phyloP scores from a whole-genome alignment of 2,797 vertebrate species.

The Sparidentex hasta region DNA sequence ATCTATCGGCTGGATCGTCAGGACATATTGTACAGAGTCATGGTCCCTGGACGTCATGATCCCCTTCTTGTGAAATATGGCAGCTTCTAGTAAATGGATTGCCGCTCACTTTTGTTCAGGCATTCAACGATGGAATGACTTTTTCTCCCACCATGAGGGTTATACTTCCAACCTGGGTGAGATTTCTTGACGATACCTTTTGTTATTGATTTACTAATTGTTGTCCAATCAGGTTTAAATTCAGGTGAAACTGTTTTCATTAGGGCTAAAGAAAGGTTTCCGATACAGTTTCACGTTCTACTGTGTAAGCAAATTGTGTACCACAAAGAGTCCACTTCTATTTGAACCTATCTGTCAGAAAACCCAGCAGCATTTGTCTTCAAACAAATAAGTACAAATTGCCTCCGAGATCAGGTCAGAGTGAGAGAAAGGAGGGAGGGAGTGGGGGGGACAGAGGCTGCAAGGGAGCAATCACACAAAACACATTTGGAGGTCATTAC shows the following conservation, averaged over 20 bases:
- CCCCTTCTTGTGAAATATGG: not conserved
- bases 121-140: not conserved
- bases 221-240: not conserved
- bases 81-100: not conserved
- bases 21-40: not conserved
- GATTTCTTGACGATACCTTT: not conserved
- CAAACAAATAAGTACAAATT: constrained; percentile 51
- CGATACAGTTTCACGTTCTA: not conserved
- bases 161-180: no score
- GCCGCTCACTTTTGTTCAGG: not conserved
- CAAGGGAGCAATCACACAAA: constrained; percentile 72
- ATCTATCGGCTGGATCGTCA: no score
- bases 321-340: not conserved
- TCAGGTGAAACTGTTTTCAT: not conserved
- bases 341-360: not conserved
- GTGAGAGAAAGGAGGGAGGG: constrained; percentile 28
- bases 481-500: constrained; percentile 84
- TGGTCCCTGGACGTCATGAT: not conserved
- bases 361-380: constrained; percentile 19
- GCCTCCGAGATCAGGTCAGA: constrained; percentile 39
- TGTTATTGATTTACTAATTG: no score
- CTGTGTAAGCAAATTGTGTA: no score
- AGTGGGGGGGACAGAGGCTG: constrained; percentile 16
- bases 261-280: no score
- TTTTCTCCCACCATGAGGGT: not conserved